Evolutionary conservation across 1,140 invertebrate genomes (phyloP).

Genomic region (Littorina saxatilis): DNA sequence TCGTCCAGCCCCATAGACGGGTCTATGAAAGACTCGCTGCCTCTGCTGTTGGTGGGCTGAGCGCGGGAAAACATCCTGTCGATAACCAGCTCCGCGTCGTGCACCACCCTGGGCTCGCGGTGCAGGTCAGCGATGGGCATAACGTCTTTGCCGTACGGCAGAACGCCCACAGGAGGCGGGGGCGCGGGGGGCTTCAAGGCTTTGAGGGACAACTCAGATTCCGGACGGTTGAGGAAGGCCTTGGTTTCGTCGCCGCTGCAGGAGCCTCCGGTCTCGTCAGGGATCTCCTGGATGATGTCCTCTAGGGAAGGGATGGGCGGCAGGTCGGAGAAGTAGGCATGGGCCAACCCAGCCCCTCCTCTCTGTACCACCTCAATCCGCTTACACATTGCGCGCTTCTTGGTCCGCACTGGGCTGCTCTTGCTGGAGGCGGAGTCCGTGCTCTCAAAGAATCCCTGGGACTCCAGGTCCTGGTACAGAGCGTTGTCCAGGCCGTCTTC

Average conservation of each 20-base stretch:
- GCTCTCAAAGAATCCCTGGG: constrained; percentile 57
- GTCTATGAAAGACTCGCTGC: constrained; percentile 39
- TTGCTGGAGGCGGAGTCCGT: constrained; percentile 38
- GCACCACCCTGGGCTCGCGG: constrained; percentile 53
- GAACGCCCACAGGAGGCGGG: constrained; percentile 32
- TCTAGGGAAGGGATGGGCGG: constrained; percentile 41
- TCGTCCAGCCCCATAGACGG: constrained; percentile 50
- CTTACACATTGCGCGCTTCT: neutral
- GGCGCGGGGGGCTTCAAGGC: constrained; percentile 16
- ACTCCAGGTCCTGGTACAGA: constrained; percentile 59
- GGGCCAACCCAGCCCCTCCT: constrained; percentile 27
- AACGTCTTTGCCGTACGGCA: constrained; percentile 46
- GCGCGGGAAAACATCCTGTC: constrained; percentile 55
- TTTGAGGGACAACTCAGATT: constrained; percentile 43
- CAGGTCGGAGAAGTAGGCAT: constrained; percentile 1
- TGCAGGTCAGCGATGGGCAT: constrained; percentile 53
- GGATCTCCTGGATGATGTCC: constrained; percentile 58
- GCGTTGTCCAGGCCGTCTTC: constrained; percentile 45
- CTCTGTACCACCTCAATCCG: constrained; percentile 27
- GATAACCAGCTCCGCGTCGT: constrained; percentile 56
- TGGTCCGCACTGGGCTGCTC: constrained; percentile 6
- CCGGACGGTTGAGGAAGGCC: constrained; percentile 47
- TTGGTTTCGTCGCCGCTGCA: constrained; percentile 47
- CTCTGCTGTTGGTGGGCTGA: constrained; percentile 20
- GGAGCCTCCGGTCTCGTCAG: constrained; percentile 39